These are phyloP conservation scores for Mamestra configurata DNA, from an alignment of 1,140 invertebrate genomes.

Conservation along the genomic window DNA sequence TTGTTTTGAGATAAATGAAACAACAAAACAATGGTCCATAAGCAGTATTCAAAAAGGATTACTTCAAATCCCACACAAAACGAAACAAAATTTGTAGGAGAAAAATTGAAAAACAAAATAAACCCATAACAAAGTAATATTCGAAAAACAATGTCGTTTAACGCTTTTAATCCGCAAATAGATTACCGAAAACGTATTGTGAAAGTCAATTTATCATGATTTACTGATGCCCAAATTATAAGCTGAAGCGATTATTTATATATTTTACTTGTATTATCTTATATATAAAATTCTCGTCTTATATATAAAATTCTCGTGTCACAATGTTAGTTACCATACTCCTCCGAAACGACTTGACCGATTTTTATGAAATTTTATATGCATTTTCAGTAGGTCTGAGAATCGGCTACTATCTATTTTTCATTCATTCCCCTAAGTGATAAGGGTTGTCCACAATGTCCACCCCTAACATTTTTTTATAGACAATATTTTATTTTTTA, in stretches of 20 bases:
- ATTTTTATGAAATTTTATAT: no score
- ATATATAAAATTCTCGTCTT: no score
- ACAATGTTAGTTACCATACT: no score
- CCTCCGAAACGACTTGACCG: no score
- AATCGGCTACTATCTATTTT: no score
- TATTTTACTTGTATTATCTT: not conserved
- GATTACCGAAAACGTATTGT: conserved; percentile 68
- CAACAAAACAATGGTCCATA: not conserved
- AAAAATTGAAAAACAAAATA: conserved; percentile 46
- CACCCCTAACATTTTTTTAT: no score
- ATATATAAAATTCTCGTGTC: no score
- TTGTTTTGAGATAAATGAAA: not conserved
- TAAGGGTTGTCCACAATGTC: no score
- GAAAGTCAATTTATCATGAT: conserved; percentile 64
- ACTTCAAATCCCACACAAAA: not conserved
- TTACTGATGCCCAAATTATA: conserved; percentile 18
- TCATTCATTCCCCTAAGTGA: no score
- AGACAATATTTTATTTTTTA: no score
- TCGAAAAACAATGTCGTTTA: conserved; percentile 65
- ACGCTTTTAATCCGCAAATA: conserved; percentile 70
- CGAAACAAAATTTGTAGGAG: conserved; percentile 24
- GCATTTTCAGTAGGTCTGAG: no score
- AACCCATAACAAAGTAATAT: conserved; percentile 46
- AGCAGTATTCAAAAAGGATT: not conserved
- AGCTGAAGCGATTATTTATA: conserved; percentile 32